Conservation (phyloP, 2,113 vertebrate genomes). For the Pseudorectes ferrugineus region DNA sequence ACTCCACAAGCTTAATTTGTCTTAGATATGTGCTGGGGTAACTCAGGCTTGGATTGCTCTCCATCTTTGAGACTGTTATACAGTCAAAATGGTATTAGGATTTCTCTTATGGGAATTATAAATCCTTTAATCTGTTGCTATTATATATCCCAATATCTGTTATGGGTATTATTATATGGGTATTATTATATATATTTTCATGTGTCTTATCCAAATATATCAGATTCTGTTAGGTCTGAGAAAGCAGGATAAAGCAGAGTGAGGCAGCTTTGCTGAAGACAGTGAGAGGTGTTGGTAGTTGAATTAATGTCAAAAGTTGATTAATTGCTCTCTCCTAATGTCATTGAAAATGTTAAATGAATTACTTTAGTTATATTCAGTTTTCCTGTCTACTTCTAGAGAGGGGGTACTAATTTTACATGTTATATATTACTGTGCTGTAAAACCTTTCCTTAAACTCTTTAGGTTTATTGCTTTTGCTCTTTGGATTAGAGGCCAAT, state of each 20-base stretch:
- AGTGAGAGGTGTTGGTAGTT: constrained; percentile 49
- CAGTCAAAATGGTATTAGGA: not conserved
- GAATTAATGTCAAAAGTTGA: constrained; percentile 54
- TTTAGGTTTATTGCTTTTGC: constrained; percentile 49
- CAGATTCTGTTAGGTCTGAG: not conserved
- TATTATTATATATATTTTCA: not conserved
- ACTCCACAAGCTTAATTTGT: not conserved
- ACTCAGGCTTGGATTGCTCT: not conserved
- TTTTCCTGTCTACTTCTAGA: constrained; percentile 45
- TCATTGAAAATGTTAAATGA: constrained; percentile 65
- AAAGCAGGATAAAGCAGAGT: constrained; percentile 26
- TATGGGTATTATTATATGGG: not conserved
- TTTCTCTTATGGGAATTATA: not conserved
- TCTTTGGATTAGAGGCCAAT: constrained; percentile 40
- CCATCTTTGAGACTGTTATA: not conserved
- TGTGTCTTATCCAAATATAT: not conserved
- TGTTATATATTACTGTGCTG: constrained; percentile 18
- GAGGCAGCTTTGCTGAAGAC: constrained; percentile 21
- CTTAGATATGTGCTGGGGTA: not conserved
- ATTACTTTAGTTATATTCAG: constrained; percentile 40
- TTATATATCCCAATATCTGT: not conserved
- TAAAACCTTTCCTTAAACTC: constrained; percentile 48
- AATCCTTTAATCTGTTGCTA: not conserved
- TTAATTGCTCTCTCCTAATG: constrained; percentile 63
- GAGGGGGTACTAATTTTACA: constrained; percentile 60